Base-by-base conservation (phyloP, 2,888 invertebrate species). In the Chaetoderma sp. region DNA sequence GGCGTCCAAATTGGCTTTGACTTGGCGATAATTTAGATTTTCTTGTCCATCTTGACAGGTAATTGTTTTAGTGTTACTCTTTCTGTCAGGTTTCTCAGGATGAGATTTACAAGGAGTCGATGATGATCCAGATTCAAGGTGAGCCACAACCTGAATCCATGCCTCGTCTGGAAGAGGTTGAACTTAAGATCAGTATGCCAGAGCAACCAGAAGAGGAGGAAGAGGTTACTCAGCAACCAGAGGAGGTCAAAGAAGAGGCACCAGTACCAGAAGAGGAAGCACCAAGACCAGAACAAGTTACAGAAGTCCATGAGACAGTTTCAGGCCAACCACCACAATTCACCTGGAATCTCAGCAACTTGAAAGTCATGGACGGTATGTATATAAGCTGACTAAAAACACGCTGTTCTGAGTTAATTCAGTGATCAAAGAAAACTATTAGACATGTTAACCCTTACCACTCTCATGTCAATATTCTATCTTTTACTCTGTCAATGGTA, bases 351-450 rank as follows among this genome's bases (percentile, higher is more conserved):
- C 88, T 96, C 69, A 88, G 91, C 65, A 91, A 93, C 10, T 87
- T 92, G 6, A 90, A 91, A 68, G 92, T 96, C 4, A 96, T 96
- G 94, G 97, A 97, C 84, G 96, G n/a, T n/a, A n/a, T n/a, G n/a
- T n/a, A n/a, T n/a, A n/a, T n/a, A n/a, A n/a, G n/a, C n/a, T n/a
- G n/a, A n/a, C n/a, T n/a, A n/a, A n/a, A n/a, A n/a, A n/a, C n/a
- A n/a, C n/a, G n/a, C n/a, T n/a, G n/a, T n/a, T n/a, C n/a, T n/a
- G n/a, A n/a, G n/a, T n/a, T n/a, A n/a, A n/a, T n/a, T n/a, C n/a
- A n/a, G n/a, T n/a, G n/a, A n/a, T n/a, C n/a, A n/a, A n/a, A n/a
- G n/a, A n/a, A n/a, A n/a, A n/a, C n/a, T n/a, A n/a, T n/a, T n/a
- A n/a, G n/a, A n/a, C n/a, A n/a, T n/a, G n/a, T n/a, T n/a, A n/a